A percentile compares a stretch with the other conserved stretches of the same genome.
phyloP scores from a whole-genome alignment of 2,888 invertebrate species.

The Agriopis marginaria region DNA sequence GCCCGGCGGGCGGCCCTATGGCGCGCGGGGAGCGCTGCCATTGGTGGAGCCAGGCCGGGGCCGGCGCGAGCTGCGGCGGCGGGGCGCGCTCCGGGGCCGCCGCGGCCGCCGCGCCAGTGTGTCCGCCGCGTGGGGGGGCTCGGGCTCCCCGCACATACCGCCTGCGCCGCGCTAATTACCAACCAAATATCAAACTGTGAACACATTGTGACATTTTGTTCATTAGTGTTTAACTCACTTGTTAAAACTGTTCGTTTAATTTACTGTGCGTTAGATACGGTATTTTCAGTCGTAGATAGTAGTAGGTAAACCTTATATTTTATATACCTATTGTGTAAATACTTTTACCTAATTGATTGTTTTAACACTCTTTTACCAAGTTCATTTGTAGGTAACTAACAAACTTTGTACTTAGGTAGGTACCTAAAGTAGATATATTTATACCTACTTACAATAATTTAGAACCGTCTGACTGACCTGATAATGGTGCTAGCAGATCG shows the following conservation, averaged over 20 bases:
- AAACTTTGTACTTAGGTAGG: too few species aligned
- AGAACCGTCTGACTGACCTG: too few species aligned
- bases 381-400: too few species aligned
- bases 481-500: too few species aligned
- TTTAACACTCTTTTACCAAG: too few species aligned
- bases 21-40: constrained; percentile 46
- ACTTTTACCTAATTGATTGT: too few species aligned
- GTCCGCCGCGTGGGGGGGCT: constrained; percentile 56
- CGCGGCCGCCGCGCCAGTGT: constrained; percentile 39
- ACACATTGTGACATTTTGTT: constrained; percentile 48
- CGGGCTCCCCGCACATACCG: constrained; percentile 38
- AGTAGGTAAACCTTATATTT: neutral
- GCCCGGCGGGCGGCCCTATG: constrained; percentile 46
- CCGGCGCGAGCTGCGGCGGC: constrained; percentile 58
- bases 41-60: constrained; percentile 35
- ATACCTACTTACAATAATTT: too few species aligned
- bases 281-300: constrained; percentile 6
- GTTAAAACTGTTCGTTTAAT: constrained; percentile 37
- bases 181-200: constrained; percentile 49
- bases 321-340: neutral
- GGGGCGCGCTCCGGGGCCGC: constrained; percentile 44
- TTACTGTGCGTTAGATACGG: constrained; percentile 33
- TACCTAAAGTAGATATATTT: too few species aligned
- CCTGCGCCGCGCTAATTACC: constrained; percentile 48
- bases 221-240: constrained; percentile 38